phyloP scores from a whole-genome alignment of 2,113 vertebrate genomes.

The Dicentrarchus labrax region DNA sequence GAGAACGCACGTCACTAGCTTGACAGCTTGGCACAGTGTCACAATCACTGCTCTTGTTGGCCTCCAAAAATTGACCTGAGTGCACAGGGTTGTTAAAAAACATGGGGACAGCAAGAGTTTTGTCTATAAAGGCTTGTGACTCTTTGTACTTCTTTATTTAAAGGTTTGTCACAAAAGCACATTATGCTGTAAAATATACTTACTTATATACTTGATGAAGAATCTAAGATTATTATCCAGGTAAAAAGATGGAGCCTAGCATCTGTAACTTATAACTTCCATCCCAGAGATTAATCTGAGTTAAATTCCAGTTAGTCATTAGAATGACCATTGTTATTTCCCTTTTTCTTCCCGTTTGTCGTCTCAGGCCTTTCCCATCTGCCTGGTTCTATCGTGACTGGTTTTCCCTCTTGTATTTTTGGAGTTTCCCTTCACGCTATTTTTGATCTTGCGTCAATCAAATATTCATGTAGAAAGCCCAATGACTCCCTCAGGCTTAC shows the following conservation, averaged over 20 bases:
- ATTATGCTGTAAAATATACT: too few relatives aligned
- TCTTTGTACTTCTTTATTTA: not conserved
- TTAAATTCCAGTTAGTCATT: constrained; percentile 29
- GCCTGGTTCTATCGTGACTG: constrained; percentile 15
- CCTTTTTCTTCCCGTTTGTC: constrained; percentile 5
- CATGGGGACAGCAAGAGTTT: not conserved
- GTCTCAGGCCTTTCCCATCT: constrained; percentile 14
- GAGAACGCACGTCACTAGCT: constrained; percentile 63
- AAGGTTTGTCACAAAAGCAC: not conserved
- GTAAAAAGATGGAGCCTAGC: not conserved
- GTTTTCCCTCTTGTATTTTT: constrained; percentile 52
- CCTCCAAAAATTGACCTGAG: constrained; percentile 35
- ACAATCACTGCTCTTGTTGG: constrained; percentile 35
- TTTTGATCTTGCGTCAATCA: constrained; percentile 68
- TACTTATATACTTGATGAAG: not conserved
- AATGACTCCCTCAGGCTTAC: constrained; percentile 48
- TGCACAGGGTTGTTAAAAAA: constrained; percentile 16
- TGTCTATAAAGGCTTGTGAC: not conserved
- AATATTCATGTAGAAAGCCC: constrained; percentile 60
- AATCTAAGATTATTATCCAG: too few relatives aligned
- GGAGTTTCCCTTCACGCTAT: constrained; percentile 53
- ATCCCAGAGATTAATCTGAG: constrained; percentile 20
- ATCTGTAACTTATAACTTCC: not conserved
- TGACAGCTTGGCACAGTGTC: constrained; percentile 75
- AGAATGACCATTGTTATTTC: constrained; percentile 41